phyloP scores from a whole-genome alignment of 2,797 vertebrate genomes.

The Sarcoramphus papa region DNA sequence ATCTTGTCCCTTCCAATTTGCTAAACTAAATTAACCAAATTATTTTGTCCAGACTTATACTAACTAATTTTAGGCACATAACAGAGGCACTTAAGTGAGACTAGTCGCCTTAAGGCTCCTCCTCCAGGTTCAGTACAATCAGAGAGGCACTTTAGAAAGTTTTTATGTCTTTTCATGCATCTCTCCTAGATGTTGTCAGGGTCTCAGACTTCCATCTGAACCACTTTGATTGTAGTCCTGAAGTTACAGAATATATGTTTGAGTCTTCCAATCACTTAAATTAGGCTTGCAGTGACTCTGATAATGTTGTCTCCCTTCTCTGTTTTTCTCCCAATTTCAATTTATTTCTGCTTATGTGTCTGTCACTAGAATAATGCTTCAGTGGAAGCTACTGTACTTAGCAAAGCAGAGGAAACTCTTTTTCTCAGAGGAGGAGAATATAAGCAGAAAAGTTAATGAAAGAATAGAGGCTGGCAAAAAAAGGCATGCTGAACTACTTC shows the following conservation, averaged over 20 bases:
- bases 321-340: background rate
- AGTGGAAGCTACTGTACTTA: conserved; percentile 37
- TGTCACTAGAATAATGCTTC: conserved; percentile 19
- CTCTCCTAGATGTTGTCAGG: background rate
- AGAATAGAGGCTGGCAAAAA: background rate
- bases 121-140: background rate
- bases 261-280: background rate
- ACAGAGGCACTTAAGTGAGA: background rate
- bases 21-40: background rate
- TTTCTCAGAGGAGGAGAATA: background rate
- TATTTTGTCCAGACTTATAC: background rate
- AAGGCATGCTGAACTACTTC: background rate
- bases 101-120: background rate
- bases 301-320: background rate
- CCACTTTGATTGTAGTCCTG: background rate
- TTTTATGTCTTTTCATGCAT: background rate
- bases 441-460: background rate
- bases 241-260: background rate
- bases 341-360: background rate
- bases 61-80: background rate
- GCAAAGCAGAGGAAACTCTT: background rate
- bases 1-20: background rate
- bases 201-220: background rate
- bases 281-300: background rate
- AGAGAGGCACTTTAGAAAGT: background rate